phyloP scores from a whole-genome alignment of 1,140 invertebrate genomes.

The Drosophila obscura region DNA sequence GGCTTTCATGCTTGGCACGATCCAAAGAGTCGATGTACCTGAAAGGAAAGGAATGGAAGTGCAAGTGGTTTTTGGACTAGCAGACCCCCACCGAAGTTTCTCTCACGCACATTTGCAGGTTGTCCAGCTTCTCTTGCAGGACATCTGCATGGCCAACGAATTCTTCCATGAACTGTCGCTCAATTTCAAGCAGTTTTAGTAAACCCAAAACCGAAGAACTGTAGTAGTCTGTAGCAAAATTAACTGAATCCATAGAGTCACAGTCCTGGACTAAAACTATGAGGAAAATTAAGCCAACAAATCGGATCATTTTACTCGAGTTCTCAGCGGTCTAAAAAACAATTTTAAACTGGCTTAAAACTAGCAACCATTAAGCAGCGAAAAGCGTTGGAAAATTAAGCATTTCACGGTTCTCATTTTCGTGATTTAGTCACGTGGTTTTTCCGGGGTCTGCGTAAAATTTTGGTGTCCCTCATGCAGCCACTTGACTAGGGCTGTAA shows the following conservation, averaged over 20 bases:
- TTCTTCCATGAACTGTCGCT: constrained; percentile 35
- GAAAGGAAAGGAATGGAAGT: no score
- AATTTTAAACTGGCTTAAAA: not conserved
- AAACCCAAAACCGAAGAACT: constrained; percentile 35
- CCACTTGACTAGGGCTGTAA: constrained; percentile 16
- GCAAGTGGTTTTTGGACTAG: no score
- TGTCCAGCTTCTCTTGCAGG: constrained; percentile 38
- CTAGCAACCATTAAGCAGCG: no score
- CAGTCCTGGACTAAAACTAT: not conserved
- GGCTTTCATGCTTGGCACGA: constrained; percentile 88
- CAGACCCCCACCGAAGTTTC: no score
- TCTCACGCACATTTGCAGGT: constrained; percentile 33
- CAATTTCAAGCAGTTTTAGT: constrained; percentile 21
- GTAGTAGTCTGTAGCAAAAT: constrained; percentile 10
- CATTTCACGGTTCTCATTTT: constrained; percentile 21
- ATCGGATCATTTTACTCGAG: not conserved
- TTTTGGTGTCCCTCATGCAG: constrained; percentile 4
- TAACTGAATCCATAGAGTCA: not conserved
- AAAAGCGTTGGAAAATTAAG: not conserved
- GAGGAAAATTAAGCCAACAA: not conserved
- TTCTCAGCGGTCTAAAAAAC: not conserved
- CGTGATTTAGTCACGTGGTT: not conserved
- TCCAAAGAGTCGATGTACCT: constrained; percentile 29
- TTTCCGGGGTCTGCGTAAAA: constrained; percentile 6
- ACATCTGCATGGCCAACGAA: constrained; percentile 19